Conservation (phyloP, 2,888 invertebrate genomes). For the Sarcophaga rosellei region DNA sequence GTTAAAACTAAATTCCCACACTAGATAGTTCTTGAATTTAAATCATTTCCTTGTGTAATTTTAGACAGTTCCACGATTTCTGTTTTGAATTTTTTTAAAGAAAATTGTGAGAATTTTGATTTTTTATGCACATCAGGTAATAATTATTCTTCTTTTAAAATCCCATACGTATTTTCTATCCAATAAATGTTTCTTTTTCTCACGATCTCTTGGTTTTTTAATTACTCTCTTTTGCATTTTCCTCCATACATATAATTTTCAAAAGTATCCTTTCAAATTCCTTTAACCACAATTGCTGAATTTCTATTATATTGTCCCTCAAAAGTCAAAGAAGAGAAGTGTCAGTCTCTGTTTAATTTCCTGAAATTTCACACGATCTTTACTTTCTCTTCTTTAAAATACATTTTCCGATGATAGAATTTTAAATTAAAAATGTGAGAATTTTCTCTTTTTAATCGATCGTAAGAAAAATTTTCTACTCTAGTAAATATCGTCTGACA, state of each 20-base stretch:
- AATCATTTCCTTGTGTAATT: no score
- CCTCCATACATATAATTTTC: background rate
- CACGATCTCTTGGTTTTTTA: no score
- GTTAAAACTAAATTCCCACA: background rate
- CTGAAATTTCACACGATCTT: background rate
- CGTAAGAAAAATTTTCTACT: no score
- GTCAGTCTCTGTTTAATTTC: no score
- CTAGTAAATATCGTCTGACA: no score
- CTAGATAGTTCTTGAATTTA: no score
- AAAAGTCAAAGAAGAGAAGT: conserved; percentile 16
- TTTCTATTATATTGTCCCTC: conserved; percentile 13
- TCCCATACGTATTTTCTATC: background rate
- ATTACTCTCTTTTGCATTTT: background rate
- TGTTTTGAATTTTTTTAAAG: background rate
- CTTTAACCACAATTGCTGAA: background rate
- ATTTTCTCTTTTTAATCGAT: no score
- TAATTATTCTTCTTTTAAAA: background rate
- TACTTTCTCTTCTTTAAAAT: no score
- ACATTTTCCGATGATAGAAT: no score
- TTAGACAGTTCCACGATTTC: no score
- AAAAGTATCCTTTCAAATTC: background rate
- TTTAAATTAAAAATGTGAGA: no score
- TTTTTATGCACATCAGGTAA: background rate
- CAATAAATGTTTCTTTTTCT: no score
- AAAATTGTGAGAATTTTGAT: background rate